Percentiles rank a stretch among this genome's conserved stretches.
phyloP scores from a whole-genome alignment of 2,113 vertebrate genomes.

The Sapajus apella region DNA sequence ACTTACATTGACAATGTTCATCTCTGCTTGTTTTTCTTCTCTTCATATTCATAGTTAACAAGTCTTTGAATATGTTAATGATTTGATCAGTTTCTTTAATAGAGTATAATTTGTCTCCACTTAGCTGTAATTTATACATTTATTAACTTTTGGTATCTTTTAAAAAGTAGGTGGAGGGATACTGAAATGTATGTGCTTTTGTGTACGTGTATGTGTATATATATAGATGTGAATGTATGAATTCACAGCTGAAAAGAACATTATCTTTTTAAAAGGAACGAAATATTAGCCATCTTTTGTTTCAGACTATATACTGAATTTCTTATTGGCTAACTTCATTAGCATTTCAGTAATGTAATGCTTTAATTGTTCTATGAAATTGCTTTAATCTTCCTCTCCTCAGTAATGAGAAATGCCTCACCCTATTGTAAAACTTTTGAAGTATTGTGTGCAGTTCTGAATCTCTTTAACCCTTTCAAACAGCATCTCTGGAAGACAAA shows the following conservation, averaged over 20 bases:
- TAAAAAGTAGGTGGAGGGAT: background rate
- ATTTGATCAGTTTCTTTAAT: background rate
- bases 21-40: background rate
- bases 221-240: accelerated
- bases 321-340: constrained; percentile 67
- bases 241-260: background rate
- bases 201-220: background rate
- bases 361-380: constrained; percentile 61
- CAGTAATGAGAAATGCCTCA: constrained; percentile 62
- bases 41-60: background rate
- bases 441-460: background rate
- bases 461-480: constrained; percentile 4
- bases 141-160: background rate
- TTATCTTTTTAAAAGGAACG: background rate
- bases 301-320: constrained; percentile 48
- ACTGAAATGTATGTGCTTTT: background rate
- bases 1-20: background rate
- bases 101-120: background rate
- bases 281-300: background rate
- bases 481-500: background rate
- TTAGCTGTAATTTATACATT: background rate
- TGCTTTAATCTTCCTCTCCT: constrained; percentile 62
- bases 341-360: constrained; percentile 68
- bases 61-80: background rate
- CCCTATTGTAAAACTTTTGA: constrained; percentile 58